Evolutionary conservation across 2,797 vertebrate species (phyloP).

Genomic region (Macropus fuliginosus): DNA sequence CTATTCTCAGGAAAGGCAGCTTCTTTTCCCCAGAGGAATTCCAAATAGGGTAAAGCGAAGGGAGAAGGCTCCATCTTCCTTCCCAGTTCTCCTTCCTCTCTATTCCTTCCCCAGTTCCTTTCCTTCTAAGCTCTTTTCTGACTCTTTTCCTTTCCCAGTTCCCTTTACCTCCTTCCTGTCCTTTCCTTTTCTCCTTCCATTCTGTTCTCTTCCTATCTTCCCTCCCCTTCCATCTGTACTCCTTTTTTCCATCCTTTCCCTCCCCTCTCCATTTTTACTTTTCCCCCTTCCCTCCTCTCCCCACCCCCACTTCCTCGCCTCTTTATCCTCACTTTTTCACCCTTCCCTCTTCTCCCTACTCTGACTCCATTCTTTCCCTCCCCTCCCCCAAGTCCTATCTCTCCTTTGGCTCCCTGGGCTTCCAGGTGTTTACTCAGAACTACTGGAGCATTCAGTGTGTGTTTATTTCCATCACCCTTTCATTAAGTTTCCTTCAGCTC

Average conservation of each 20-base stretch:
- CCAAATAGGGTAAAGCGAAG: neutral
- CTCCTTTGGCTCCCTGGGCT: neutral
- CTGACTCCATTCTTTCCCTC: neutral
- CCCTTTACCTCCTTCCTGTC: neutral
- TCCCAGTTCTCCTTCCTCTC: neutral
- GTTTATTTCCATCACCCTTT: slow-evolving; percentile 1
- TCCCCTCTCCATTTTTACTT: neutral
- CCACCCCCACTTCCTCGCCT: neutral
- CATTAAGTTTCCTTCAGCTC: slow-evolving; percentile 16
- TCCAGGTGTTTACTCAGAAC: slow-evolving; percentile 37
- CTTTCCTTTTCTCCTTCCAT: neutral
- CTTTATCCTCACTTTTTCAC: neutral
- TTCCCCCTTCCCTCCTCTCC: neutral
- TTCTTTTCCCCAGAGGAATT: neutral
- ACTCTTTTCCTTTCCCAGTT: neutral
- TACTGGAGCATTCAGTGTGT: slow-evolving; percentile 4
- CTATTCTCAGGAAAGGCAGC: neutral
- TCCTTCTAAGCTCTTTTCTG: neutral
- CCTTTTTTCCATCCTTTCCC: neutral
- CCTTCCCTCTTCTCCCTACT: neutral
- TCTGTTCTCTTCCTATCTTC: neutral
- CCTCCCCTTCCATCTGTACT: neutral
- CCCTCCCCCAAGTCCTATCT: neutral
- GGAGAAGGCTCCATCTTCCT: neutral
- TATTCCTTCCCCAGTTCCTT: neutral